These are phyloP conservation scores for Centrocercus urophasianus DNA, from an alignment of 2,113 vertebrate genomes.

Conservation along the genomic window DNA sequence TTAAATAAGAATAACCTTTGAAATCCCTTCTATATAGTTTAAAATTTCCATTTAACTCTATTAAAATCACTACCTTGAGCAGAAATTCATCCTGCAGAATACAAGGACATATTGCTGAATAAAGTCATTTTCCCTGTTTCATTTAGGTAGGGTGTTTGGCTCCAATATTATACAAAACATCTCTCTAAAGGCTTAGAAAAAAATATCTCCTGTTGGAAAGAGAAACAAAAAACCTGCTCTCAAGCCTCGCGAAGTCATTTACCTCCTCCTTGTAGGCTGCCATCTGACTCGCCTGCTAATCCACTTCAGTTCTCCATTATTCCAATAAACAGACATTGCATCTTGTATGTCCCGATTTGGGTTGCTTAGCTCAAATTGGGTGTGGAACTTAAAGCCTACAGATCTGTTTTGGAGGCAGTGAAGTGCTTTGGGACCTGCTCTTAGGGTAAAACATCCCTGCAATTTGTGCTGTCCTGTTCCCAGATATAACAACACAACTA, in stretches of 20 bases:
- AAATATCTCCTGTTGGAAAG: background rate
- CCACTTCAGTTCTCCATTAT: background rate
- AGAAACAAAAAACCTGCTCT: background rate
- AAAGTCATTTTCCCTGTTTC: conserved; percentile 32
- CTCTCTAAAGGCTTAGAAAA: background rate
- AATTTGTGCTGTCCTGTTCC: background rate
- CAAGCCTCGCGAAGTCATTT: background rate
- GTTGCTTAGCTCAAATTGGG: background rate
- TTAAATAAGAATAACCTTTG: conserved; percentile 49
- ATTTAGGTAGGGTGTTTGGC: background rate
- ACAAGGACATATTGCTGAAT: background rate
- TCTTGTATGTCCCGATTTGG: background rate
- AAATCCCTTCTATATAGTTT: conserved; percentile 50
- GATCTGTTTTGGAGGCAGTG: background rate
- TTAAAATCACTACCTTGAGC: conserved; percentile 51
- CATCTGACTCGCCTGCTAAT: background rate
- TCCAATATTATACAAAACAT: background rate
- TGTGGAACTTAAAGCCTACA: background rate
- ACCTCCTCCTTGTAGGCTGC: background rate
- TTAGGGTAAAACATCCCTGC: background rate
- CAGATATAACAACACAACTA: conserved; percentile 6
- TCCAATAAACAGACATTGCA: background rate
- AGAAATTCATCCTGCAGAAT: background rate
- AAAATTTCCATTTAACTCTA: conserved; percentile 54
- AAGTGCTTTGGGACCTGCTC: conserved; percentile 1